Conservation (phyloP, 1,140 invertebrate species). For the Diachasmimorpha longicaudata region DNA sequence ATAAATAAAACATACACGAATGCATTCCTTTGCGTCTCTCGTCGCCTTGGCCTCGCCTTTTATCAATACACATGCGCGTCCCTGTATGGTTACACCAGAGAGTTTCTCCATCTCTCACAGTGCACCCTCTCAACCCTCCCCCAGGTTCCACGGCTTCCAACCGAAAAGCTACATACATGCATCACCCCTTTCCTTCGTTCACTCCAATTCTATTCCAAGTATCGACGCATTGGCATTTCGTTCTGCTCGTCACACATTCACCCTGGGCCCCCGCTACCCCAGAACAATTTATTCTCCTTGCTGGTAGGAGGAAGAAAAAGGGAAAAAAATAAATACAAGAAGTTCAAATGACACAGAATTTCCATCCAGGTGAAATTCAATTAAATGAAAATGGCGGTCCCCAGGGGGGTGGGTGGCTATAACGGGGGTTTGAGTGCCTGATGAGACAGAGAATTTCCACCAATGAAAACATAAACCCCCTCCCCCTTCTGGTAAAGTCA, state of each 20-base stretch:
- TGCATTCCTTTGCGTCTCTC: background rate
- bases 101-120: background rate
- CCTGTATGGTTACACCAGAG: conserved; percentile 16
- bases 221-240: conserved; percentile 22
- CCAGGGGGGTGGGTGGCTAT: background rate
- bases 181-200: background rate
- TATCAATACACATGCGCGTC: conserved; percentile 15
- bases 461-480: background rate
- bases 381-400: conserved; percentile 14
- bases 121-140: too few relatives aligned
- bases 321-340: background rate
- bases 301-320: background rate
- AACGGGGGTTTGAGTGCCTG: background rate
- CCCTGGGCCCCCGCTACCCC: background rate
- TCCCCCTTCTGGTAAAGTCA: background rate
- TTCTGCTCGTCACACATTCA: conserved; percentile 3
- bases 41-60: conserved; percentile 8
- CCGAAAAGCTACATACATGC: background rate
- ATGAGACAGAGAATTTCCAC: conserved; percentile 3
- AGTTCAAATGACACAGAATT: conserved; percentile 16
- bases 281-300: background rate
- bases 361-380: conserved; percentile 15
- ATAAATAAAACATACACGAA: background rate
- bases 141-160: background rate
- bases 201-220: conserved; percentile 7